Evolutionary conservation across 2,113 vertebrate species (phyloP), one percentile per base, ranked within the genome.

Genomic region (Nannospalax galili): DNA sequence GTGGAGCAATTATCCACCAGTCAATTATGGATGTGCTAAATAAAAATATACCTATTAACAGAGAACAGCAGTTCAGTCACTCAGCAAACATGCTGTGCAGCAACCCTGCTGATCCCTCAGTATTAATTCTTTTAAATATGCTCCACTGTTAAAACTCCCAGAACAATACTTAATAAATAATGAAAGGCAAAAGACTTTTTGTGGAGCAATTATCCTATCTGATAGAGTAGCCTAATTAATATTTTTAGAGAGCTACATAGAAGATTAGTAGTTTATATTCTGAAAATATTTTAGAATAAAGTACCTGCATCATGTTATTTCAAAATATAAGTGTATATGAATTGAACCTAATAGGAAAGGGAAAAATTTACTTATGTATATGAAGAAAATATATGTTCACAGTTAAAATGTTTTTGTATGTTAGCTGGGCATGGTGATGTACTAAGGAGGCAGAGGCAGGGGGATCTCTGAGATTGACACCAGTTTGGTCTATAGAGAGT

Each of bases 91-190:
- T 52, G 48, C 45, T 79, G 45, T 78, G n/a, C 30, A 64, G 10
- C 24, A 84, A 73, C 32, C 5, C 3, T 70, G 28, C 17, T 92
- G 75, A 78, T 69, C 1, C 6, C 16, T 67, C 28, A 86, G 32
- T n/a, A 65, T 95, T 84, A 90, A 86, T 84, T 86, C 20, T 92
- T 87, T 87, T 35, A 79, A 92, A n/a, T 80, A 14, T 86, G 24
- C n/a, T 74, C 11, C 30, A 26, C 40, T 80, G 12, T 94, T 10
- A 60, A 74, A 88, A 92, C 3, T 64, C 64, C 14, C 17, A 78
- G 20, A 60, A 67, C 28, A 60, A 32, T 60, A 2, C 37, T 85
- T 72, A 89, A 62, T 84, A 94, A 92, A 70, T 80, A 80, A 40
- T 26, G 70, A 73, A 94, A 2, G 0, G 17, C 5, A 7, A 64